Evolutionary conservation across 2,113 vertebrate genomes (phyloP), one percentile per base, ranked within the genome.

Genomic region (Lepus americanus): DNA sequence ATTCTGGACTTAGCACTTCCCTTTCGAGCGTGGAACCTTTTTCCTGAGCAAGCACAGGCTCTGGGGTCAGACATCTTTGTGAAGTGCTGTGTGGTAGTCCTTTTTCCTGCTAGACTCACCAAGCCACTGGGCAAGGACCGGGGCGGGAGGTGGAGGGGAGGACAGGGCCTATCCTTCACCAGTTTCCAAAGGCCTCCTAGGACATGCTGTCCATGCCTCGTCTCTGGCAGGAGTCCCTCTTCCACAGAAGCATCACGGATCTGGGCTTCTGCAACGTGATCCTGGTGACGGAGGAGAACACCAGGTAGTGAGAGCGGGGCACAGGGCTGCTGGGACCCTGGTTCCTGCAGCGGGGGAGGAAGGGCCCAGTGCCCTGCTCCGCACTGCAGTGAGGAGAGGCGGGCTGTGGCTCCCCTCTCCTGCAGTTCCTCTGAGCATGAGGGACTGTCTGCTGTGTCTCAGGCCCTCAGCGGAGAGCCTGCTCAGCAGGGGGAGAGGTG

Each of bases 261-360:
- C 94, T 98, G 0, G 98, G 98, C 29, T 98, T 98, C 96, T 92
- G 88, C 4, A 87, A 98, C 0, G 92, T 85, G 64, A 93, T 97
- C 85, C 94, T 73, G 9, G 94, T 98, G 92, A 98, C 97, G 0
- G 98, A 99, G 95, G 73, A 96, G 14, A 97, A 98, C 66, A 99
- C 98, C 0, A 97, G 98, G 98, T 99, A 97, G 95, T 36, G 36
- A 49, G 53, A 51, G 84, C 29, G 9, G 12, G n/a, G 22, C 0
- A 44, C 1, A 44, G 44, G 44, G 44, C 44, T 44, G 44, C 44
- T 44, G 44, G 12, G 39, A 78, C 55, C 22, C 55, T 59, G 55
- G 17, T 20, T 59, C 19, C 14, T 59, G 13, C 55, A 6, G 55
- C 55, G 44, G 44, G 44, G 44, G 44, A 44, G 44, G 44, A 44